Evolutionary conservation across 2,797 vertebrate species (phyloP), one percentile per base, ranked within the genome.

Genomic region (Euthynnus affinis): DNA sequence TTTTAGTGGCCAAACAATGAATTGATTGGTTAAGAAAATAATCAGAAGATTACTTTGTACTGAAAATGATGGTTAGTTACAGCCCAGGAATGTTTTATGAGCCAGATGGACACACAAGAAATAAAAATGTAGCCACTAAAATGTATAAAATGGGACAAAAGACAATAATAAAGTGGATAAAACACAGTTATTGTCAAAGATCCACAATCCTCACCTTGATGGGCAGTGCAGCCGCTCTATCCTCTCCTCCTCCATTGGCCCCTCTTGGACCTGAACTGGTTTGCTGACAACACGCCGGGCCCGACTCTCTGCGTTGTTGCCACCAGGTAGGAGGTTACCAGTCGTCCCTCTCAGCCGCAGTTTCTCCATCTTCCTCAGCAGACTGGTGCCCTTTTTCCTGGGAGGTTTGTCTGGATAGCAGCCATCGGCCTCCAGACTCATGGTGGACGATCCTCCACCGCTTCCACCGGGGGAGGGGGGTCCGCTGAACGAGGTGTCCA

Each of bases 321-420:
- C 62, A 22, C 67, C 55, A 14, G 63, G 74, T 9, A 85, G 83
- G 60, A 87, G 92, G 49, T 89, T 87, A 34, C 81, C 76, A 0
- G 80, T 78, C 0, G 74, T 37, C 20, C 93, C 93, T 60, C 92
- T 89, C 67, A 96, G 80, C 53, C 94, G 90, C 53, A 98, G 89
- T 73, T 95, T 97, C 83, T 97, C 97, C 93, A 97, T 97, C 93
- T 94, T 97, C 86, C 91, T 94, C 67, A 97, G 88, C 66, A 98
- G 91, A 69, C 95, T 92, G 76, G 88, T 93, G 51, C 94, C 93
- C 84, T 94, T 93, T 89, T 94, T 94, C 87, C 87, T 84, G 0
- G 85, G 84, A 2, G 94, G 94, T 78, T 95, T 96, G 29, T 95
- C 93, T 5, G 71, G 72, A 82, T 90, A 65, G 74, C 90, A 58